phyloP scores from a whole-genome alignment of 2,797 vertebrate genomes.

The Uromys caudimaculatus region DNA sequence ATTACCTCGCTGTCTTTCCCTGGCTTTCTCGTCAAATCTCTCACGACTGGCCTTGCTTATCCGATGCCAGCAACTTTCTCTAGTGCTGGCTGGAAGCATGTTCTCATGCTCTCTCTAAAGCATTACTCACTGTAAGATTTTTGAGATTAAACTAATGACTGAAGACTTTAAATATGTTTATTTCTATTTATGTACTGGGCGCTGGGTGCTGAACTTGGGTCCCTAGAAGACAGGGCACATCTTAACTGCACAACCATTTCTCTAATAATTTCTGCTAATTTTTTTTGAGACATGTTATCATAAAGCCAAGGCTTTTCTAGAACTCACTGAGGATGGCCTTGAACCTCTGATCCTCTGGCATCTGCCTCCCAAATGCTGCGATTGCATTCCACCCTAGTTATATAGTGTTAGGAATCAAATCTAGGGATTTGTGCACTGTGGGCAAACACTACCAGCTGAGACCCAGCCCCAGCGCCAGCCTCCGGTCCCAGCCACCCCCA shows the following conservation, averaged over 20 bases:
- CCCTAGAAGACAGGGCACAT: background rate
- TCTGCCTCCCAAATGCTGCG: background rate
- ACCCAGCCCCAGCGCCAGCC: background rate
- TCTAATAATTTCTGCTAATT: background rate
- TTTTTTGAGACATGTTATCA: background rate
- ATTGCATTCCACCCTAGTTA: background rate
- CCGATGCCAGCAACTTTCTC: background rate
- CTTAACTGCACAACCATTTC: background rate
- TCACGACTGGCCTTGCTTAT: accelerated
- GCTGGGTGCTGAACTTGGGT: background rate
- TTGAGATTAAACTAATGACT: background rate
- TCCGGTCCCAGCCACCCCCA: background rate
- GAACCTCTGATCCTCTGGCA: background rate
- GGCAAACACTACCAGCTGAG: background rate
- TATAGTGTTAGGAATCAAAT: background rate
- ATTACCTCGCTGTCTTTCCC: accelerated
- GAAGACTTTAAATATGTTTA: background rate
- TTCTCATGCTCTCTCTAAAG: background rate
- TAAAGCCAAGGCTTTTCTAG: background rate
- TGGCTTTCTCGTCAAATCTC: no score
- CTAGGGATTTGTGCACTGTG: background rate
- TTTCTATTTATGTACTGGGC: background rate
- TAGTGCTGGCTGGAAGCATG: background rate
- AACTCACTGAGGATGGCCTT: background rate
- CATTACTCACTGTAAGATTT: background rate